Percentiles rank a stretch among this genome's conserved stretches.
phyloP scores from a whole-genome alignment of 2,888 invertebrate species.

The Diachrysia chrysitis region DNA sequence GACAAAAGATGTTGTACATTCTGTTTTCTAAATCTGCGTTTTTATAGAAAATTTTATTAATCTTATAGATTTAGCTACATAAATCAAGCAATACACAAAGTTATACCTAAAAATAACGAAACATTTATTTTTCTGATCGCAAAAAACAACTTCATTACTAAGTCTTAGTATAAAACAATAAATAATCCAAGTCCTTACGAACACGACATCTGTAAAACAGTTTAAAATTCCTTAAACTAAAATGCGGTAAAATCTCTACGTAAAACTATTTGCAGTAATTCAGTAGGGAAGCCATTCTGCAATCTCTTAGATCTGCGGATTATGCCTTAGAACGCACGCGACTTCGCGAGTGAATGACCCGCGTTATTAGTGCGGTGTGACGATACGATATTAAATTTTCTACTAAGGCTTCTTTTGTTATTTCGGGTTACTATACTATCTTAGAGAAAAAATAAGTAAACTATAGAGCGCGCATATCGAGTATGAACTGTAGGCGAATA shows the following conservation, averaged over 20 bases:
- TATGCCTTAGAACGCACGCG: slow-evolving; percentile 57
- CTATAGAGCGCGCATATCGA: no score
- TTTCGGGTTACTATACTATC: slow-evolving; percentile 10
- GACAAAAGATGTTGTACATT: no score
- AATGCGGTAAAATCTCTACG: slow-evolving; percentile 17
- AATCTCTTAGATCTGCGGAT: slow-evolving; percentile 68
- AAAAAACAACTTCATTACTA: slow-evolving; percentile 40
- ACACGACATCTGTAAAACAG: slow-evolving; percentile 8
- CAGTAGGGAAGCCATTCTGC: slow-evolving; percentile 62
- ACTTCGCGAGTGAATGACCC: slow-evolving; percentile 60
- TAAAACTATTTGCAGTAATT: slow-evolving; percentile 75
- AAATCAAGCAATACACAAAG: neutral
- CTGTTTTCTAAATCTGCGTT: neutral
- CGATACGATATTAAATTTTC: slow-evolving; percentile 32
- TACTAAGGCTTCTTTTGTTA: slow-evolving; percentile 36
- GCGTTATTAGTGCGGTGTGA: slow-evolving; percentile 41
- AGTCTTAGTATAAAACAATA: slow-evolving; percentile 36
- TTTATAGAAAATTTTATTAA: neutral
- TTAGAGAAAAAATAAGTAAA: no score
- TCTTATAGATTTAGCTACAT: no score
- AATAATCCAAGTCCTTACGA: slow-evolving; percentile 23
- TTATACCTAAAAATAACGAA: neutral
- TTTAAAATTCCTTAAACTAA: slow-evolving; percentile 11
- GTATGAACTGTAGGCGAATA: no score
- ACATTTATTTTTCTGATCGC: neutral